Evolutionary conservation across 2,888 invertebrate species (phyloP).

Genomic region (Acutogordius australiensis): DNA sequence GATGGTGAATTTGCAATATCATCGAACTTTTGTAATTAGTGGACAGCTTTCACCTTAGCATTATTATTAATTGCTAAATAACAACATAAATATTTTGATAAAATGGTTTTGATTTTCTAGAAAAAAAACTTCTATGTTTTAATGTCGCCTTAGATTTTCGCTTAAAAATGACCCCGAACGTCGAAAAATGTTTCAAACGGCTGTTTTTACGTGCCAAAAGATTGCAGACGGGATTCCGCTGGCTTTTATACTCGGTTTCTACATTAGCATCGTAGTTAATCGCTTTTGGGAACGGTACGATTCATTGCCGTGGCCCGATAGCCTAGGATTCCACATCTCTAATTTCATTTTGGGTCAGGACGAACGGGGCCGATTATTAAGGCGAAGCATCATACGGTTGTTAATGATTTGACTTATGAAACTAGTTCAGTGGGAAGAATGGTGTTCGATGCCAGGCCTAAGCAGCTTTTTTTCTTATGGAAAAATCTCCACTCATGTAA

Average conservation of each 20-base stretch:
- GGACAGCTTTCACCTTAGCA: no score
- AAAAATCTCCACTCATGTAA: no score
- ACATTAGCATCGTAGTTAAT: slow-evolving; percentile 63
- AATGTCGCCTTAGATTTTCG: neutral
- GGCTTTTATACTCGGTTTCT: slow-evolving; percentile 72
- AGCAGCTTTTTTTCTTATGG: no score
- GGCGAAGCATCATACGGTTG: slow-evolving; percentile 22
- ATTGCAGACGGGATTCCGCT: slow-evolving; percentile 35
- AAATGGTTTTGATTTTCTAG: no score
- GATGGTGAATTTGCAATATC: no score
- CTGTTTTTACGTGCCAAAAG: slow-evolving; percentile 10
- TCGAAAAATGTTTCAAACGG: neutral
- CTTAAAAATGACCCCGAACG: neutral
- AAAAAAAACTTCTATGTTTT: no score
- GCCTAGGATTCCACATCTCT: slow-evolving; percentile 10
- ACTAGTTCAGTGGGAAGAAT: no score
- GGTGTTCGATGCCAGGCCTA: no score
- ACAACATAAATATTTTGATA: no score
- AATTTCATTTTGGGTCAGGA: slow-evolving; percentile 18
- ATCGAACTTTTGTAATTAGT: no score
- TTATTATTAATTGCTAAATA: no score
- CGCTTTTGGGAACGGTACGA: slow-evolving; percentile 68
- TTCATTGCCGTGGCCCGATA: slow-evolving; percentile 59
- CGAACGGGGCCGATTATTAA: slow-evolving; percentile 20
- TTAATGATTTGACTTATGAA: no score